Evolutionary conservation across 1,140 invertebrate genomes (phyloP).

Genomic region (Dinoponera quadriceps): DNA sequence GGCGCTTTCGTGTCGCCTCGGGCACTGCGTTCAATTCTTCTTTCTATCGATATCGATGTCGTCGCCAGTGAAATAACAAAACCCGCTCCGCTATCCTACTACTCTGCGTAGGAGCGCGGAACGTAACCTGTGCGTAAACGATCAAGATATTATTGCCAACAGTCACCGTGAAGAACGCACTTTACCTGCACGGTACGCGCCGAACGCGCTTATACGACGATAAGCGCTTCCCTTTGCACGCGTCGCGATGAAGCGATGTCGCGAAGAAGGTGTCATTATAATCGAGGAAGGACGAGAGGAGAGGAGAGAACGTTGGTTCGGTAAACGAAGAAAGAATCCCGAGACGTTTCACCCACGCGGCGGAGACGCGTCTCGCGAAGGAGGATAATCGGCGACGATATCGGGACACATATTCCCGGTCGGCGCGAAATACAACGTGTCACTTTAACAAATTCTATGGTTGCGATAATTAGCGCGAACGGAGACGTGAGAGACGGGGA

Average conservation of each 20-base stretch:
- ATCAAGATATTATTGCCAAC: not conserved
- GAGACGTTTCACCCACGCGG: too few species aligned
- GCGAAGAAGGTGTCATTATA: too few species aligned
- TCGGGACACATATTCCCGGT: too few species aligned
- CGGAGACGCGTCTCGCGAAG: too few species aligned
- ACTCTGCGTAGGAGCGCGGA: not conserved
- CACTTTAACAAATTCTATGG: not conserved
- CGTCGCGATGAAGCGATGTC: too few species aligned
- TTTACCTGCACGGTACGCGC: too few species aligned
- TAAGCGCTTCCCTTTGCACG: too few species aligned
- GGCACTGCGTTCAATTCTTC: slow-evolving; percentile 1
- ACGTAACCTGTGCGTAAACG: not conserved
- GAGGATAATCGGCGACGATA: too few species aligned
- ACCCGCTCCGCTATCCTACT: not conserved
- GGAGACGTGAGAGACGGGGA: not conserved
- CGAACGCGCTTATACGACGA: too few species aligned
- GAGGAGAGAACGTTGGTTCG: too few species aligned
- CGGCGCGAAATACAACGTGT: not conserved
- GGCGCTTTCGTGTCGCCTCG: not conserved
- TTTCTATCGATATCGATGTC: slow-evolving; percentile 4
- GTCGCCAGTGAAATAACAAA: slow-evolving; percentile 2
- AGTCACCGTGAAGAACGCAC: not conserved
- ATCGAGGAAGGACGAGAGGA: too few species aligned
- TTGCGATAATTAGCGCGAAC: not conserved
- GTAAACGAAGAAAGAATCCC: too few species aligned